A percentile compares a stretch with the other conserved stretches of the same genome.
Evolutionary conservation across 1,140 invertebrate genomes (phyloP).

Genomic region (Aphaenogaster floridana): DNA sequence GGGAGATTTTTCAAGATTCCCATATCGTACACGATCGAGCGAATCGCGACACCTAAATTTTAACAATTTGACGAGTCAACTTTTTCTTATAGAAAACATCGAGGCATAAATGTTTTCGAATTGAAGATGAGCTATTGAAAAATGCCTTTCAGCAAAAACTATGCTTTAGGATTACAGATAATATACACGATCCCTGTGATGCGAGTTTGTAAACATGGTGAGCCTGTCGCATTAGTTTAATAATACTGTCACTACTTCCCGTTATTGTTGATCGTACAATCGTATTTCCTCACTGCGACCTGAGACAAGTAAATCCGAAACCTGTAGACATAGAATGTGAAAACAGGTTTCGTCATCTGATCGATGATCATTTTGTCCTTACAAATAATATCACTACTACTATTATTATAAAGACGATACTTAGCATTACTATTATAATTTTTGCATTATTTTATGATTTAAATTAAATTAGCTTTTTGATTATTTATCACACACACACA

Average conservation of each 20-base stretch:
- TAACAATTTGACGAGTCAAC: neutral
- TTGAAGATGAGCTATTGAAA: neutral
- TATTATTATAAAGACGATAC: neutral
- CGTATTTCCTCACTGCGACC: neutral
- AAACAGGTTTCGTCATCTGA: neutral
- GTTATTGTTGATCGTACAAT: neutral
- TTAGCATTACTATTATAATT: neutral
- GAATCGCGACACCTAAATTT: neutral
- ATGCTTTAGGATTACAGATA: neutral
- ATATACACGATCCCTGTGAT: neutral
- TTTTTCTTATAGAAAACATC: neutral
- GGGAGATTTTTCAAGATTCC: neutral
- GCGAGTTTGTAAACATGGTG: neutral
- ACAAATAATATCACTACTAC: neutral
- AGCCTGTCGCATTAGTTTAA: slow-evolving; percentile 10
- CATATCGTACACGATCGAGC: neutral
- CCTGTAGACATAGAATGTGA: neutral
- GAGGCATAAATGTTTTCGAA: neutral
- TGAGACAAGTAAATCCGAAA: neutral
- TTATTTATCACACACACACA: neutral
- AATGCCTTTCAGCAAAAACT: neutral
- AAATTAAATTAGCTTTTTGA: neutral
- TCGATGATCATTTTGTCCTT: neutral
- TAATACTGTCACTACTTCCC: neutral
- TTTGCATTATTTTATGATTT: neutral